Percentiles rank a stretch among this genome's conserved stretches.
Conservation (phyloP, 2,113 vertebrate genomes). For the Zosterops borbonicus region DNA sequence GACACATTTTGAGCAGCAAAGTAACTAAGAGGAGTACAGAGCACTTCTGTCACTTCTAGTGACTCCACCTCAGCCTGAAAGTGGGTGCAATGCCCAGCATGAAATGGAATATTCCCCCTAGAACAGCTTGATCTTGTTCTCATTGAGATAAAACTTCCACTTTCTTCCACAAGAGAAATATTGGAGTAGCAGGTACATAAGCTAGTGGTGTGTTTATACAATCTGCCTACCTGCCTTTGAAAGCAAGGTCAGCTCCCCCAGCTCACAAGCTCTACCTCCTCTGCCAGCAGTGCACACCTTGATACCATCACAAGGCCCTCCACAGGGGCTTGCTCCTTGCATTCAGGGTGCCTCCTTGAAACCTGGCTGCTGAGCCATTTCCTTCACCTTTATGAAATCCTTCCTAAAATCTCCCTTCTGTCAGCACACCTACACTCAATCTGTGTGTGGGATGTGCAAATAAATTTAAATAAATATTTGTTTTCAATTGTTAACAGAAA, state of each 20-base stretch:
- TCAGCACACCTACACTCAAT: constrained; percentile 55
- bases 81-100: neutral
- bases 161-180: neutral
- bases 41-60: constrained; percentile 15
- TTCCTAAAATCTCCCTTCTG: constrained; percentile 29
- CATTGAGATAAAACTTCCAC: neutral
- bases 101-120: neutral
- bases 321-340: neutral
- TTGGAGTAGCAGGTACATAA: neutral
- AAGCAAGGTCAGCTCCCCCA: neutral
- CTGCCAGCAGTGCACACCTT: neutral
- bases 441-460: constrained; percentile 36
- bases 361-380: neutral
- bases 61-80: constrained; percentile 1
- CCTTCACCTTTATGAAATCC: neutral
- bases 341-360: neutral
- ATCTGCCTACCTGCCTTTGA: neutral
- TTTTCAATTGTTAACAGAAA: constrained; percentile 48
- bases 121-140: neutral
- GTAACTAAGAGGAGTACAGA: constrained; percentile 49
- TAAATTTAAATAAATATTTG: constrained; percentile 45
- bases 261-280: neutral
- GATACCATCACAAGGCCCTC: neutral
- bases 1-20: constrained; percentile 62
- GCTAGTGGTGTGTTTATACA: neutral